Conservation (phyloP, 2,797 vertebrate genomes). For the Rhynchotus rufescens region DNA sequence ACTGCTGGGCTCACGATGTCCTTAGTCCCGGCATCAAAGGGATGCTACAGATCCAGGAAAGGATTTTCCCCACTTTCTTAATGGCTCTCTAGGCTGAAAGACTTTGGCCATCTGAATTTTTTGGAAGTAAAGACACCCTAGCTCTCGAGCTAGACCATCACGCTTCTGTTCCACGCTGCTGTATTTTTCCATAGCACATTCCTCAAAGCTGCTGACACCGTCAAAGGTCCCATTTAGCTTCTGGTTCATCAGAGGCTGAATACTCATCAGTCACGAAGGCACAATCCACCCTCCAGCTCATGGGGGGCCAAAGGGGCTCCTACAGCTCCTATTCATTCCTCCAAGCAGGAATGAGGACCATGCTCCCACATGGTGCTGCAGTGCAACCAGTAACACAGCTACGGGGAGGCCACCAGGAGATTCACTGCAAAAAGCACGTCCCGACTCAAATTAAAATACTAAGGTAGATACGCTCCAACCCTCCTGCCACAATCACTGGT, state of each 20-base stretch:
- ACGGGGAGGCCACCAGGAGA: neutral
- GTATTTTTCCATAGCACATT: neutral
- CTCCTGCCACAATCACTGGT: neutral
- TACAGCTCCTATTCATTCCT: neutral
- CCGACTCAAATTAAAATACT: neutral
- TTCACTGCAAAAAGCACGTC: neutral
- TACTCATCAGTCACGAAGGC: fast-evolving
- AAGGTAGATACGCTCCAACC: neutral
- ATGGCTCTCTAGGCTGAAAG: neutral
- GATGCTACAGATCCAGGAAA: neutral
- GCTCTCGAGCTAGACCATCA: fast-evolving
- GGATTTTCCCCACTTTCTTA: neutral
- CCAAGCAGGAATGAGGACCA: fast-evolving
- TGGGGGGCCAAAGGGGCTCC: neutral
- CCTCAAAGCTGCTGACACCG: neutral
- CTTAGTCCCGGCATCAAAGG: fast-evolving
- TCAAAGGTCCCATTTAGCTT: neutral
- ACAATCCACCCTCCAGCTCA: neutral
- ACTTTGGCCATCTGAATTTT: neutral
- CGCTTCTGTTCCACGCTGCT: neutral
- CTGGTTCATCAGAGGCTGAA: slow-evolving; percentile 19
- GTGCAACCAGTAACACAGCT: fast-evolving
- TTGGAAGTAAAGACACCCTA: neutral
- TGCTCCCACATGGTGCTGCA: neutral
- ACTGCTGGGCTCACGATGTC: neutral